Conservation (phyloP, 2,797 vertebrate species). For the Microctenopoma steveboyesi region DNA sequence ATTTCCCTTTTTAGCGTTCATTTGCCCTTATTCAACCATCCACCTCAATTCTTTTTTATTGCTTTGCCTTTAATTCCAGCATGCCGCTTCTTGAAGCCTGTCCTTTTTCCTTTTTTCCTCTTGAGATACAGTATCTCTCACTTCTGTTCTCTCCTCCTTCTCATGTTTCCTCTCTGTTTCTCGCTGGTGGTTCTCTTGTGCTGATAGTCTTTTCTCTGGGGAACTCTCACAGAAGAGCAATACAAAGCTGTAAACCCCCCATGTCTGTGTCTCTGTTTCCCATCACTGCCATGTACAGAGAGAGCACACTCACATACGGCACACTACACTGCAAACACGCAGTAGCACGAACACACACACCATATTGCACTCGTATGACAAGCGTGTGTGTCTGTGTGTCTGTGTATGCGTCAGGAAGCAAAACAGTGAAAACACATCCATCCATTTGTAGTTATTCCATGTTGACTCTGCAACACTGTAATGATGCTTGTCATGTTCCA, state of each 20-base stretch:
- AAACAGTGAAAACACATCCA: slow-evolving; percentile 68
- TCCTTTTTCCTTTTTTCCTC: slow-evolving; percentile 14
- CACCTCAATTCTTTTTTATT: slow-evolving; percentile 10
- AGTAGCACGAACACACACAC: slow-evolving; percentile 28
- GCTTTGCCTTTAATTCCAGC: slow-evolving; percentile 16
- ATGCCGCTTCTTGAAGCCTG: slow-evolving; percentile 6
- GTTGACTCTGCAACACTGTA: slow-evolving; percentile 71
- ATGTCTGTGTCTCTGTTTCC: slow-evolving; percentile 79
- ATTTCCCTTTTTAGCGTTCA: neutral
- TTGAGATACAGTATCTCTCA: slow-evolving; percentile 22
- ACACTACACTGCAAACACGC: slow-evolving; percentile 20
- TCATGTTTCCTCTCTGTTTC: slow-evolving; percentile 50
- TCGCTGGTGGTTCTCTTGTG: slow-evolving; percentile 50
- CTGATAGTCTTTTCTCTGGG: slow-evolving; percentile 54
- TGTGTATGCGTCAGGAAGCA: slow-evolving; percentile 52
- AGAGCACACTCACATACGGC: slow-evolving; percentile 7
- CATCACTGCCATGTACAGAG: slow-evolving; percentile 46
- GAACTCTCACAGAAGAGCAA: slow-evolving; percentile 58
- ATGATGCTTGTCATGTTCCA: slow-evolving; percentile 81
- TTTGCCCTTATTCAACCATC: neutral
- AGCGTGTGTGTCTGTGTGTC: neutral
- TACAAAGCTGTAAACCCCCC: slow-evolving; percentile 61
- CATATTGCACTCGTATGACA: slow-evolving; percentile 13
- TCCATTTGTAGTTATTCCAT: slow-evolving; percentile 78
- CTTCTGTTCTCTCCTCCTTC: slow-evolving; percentile 21